Conservation (phyloP, 2,888 invertebrate genomes). For the Platerodrilus igneus region DNA sequence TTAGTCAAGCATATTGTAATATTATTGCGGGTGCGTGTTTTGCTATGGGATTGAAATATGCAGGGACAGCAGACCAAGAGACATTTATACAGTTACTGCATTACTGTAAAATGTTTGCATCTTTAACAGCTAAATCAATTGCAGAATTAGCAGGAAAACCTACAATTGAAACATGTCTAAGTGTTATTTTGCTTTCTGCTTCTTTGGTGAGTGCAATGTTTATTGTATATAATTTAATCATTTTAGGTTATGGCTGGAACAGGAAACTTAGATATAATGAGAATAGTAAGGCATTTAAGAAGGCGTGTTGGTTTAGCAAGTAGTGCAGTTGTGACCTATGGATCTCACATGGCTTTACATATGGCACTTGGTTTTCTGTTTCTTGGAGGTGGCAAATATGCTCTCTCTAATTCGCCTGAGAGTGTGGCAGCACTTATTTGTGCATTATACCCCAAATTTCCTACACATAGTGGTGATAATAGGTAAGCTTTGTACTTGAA, state of each 20-base stretch:
- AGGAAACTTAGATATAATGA: conserved; percentile 77
- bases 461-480: conserved; percentile 94
- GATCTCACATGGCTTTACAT: conserved; percentile 92
- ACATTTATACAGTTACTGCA: conserved; percentile 76
- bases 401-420: conserved; percentile 74
- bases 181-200: conserved; percentile 74
- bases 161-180: conserved; percentile 84
- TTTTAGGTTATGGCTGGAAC: conserved; percentile 88
- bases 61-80: conserved; percentile 80
- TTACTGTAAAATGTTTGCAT: conserved; percentile 66
- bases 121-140: conserved; percentile 63
- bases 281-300: conserved; percentile 80
- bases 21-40: conserved; percentile 93
- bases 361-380: conserved; percentile 91
- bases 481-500: too few species aligned
- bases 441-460: conserved; percentile 95
- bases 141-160: conserved; percentile 86
- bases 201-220: conserved; percentile 66
- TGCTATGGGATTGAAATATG: conserved; percentile 88
- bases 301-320: conserved; percentile 70
- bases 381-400: conserved; percentile 88
- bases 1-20: conserved; percentile 93
- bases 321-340: conserved; percentile 74
- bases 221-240: conserved; percentile 26
- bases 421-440: conserved; percentile 87